These are phyloP conservation scores for Lateolabrax maculatus DNA, from an alignment of 2,797 vertebrate genomes.

Conservation along the genomic window DNA sequence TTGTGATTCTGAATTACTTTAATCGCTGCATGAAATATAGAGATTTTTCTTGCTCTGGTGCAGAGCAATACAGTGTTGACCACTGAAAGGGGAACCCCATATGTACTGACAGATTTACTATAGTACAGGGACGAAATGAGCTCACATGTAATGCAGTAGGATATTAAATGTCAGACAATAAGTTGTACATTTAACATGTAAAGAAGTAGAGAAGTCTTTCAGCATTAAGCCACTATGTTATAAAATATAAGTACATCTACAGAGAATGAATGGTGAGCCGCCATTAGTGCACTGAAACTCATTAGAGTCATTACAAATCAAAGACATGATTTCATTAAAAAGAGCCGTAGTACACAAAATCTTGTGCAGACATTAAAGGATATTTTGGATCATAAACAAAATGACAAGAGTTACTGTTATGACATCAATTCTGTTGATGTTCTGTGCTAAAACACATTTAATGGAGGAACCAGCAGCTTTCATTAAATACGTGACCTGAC, in stretches of 20 bases:
- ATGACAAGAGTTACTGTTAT: slow-evolving; percentile 51
- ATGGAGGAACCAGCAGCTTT: slow-evolving; percentile 49
- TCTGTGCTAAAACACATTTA: slow-evolving; percentile 61
- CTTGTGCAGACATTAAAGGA: slow-evolving; percentile 31
- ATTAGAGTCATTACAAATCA: slow-evolving; percentile 27
- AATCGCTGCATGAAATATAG: slow-evolving; percentile 37
- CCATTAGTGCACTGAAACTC: slow-evolving; percentile 17
- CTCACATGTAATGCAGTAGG: slow-evolving; percentile 15
- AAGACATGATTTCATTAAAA: slow-evolving; percentile 23
- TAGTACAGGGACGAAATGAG: slow-evolving; percentile 12
- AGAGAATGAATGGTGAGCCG: background rate
- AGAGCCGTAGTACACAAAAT: slow-evolving; percentile 19
- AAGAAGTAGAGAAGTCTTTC: background rate
- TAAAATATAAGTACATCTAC: background rate
- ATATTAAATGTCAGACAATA: slow-evolving; percentile 37
- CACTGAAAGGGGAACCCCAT: slow-evolving; percentile 23
- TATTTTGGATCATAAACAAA: slow-evolving; percentile 44
- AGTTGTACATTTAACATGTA: slow-evolving; percentile 1
- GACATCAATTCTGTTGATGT: slow-evolving; percentile 51
- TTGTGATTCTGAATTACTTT: slow-evolving; percentile 48
- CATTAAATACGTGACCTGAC: slow-evolving; percentile 60
- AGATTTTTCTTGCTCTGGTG: slow-evolving; percentile 28
- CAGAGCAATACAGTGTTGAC: slow-evolving; percentile 20
- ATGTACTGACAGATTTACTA: slow-evolving; percentile 35
- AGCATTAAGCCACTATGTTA: background rate